Evolutionary conservation across 2,888 invertebrate species (phyloP), one percentile per base, ranked within the genome.

Genomic region (Cryptocephalus moraei): DNA sequence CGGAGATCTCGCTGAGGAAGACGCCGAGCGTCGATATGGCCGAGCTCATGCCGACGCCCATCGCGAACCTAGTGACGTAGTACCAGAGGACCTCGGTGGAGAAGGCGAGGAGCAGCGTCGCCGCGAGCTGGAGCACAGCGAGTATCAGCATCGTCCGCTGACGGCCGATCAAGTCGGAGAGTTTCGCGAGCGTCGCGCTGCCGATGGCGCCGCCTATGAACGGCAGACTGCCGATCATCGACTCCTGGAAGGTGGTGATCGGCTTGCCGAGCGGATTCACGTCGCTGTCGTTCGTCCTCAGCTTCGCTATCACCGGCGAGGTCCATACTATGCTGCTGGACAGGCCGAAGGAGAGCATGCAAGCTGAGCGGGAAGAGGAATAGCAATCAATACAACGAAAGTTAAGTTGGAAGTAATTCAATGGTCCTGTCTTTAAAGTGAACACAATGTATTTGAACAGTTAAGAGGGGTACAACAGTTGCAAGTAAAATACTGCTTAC

Each of bases 1-100:
- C 83, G 8, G 90, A 79, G 32, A 90, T 86, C 70, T 92, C 92
- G 40, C 87, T 87, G 49, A 88, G 80, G 70, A 91, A 92, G 78
- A 91, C 84, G 0, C 91, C 89, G 1, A 82, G 78, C 1, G 36
- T 12, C 36, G 12, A 36, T 6, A 36, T 11, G 12, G 11, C 12
- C 36, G 36, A n/a, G 12, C 36, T 12, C 12, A 36, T 36, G 36
- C 11, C 12, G n/a, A 36, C 11, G 12, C 36, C 36, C n/a, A 36
- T 36, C 11, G 12, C 6, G 12, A n/a, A n/a, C 12, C 36, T 36
- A 12, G 11, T 6, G 36, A 36, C 12, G 36, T 12, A 36, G 36
- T 36, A 36, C 12, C 11, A n/a, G 36, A 11, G 12, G 2, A 36
- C n/a, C 11, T 36, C 12, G 36, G 11, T 12, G 36, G 36, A 36